Percentiles rank a stretch among this genome's conserved stretches.
Conservation (phyloP, 2,113 vertebrate species). For the Petromus typicus region DNA sequence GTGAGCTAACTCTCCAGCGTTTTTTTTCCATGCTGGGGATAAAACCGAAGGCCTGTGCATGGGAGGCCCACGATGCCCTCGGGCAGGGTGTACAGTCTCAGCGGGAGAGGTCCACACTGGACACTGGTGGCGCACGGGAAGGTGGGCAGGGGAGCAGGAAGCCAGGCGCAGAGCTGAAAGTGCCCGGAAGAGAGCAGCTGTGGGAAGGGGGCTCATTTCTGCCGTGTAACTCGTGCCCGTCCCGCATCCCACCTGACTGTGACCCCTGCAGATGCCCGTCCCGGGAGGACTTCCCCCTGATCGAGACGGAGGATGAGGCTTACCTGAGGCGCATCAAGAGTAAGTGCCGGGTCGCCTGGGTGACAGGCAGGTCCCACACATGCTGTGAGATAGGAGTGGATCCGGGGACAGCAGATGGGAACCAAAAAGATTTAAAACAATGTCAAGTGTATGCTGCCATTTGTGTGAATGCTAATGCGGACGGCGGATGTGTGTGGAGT, state of each 20-base stretch:
- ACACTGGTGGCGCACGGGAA: not conserved
- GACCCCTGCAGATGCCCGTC: constrained; percentile 90
- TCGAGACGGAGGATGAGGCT: constrained; percentile 94
- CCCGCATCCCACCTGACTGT: fast-evolving
- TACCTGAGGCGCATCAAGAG: constrained; percentile 93
- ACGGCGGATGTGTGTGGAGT: not conserved
- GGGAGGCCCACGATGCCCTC: too few relatives aligned
- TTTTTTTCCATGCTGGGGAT: not conserved
- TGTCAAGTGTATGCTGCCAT: not conserved
- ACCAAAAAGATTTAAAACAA: not conserved
- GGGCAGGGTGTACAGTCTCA: too few relatives aligned
- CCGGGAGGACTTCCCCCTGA: constrained; percentile 93
- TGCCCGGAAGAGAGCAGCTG: too few relatives aligned
- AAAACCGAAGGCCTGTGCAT: too few relatives aligned
- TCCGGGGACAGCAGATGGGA: not conserved
- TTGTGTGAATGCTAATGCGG: not conserved
- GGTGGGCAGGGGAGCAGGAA: not conserved
- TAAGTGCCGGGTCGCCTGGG: constrained; percentile 57
- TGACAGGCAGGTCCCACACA: too few relatives aligned
- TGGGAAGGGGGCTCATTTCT: too few relatives aligned
- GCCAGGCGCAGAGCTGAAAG: not conserved
- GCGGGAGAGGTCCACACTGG: not conserved
- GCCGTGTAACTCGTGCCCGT: not conserved
- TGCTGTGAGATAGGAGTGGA: too few relatives aligned
- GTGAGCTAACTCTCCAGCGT: too few relatives aligned